A percentile compares a stretch with the other conserved stretches of the same genome.
Conservation (phyloP, 2,113 vertebrate species). For the Cacatua alba region DNA sequence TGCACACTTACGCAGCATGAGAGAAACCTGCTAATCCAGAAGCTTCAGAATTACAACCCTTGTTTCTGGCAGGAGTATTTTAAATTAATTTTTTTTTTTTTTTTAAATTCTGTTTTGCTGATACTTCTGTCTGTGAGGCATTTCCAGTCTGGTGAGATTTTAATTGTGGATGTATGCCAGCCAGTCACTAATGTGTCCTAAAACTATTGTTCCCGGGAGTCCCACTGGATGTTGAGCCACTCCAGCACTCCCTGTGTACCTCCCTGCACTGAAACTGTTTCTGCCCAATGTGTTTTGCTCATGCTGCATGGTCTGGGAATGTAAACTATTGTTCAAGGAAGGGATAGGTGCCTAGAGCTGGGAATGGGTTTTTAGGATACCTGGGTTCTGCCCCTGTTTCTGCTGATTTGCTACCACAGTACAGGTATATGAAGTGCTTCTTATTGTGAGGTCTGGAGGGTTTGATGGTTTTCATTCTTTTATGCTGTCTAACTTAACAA, state of each 20-base stretch:
- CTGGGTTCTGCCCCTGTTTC: background rate
- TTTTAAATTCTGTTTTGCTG: slow-evolving; percentile 36
- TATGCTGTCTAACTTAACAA: background rate
- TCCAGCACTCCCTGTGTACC: background rate
- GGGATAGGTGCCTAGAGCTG: background rate
- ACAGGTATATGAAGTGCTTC: background rate
- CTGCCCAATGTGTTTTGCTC: background rate
- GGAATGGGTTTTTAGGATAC: background rate
- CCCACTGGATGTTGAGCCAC: background rate
- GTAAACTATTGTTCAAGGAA: background rate
- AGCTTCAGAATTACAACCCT: background rate
- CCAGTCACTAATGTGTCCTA: background rate
- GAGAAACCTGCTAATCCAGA: slow-evolving; percentile 18
- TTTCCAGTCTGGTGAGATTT: slow-evolving; percentile 64
- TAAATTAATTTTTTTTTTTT: background rate
- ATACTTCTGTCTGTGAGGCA: slow-evolving; percentile 56
- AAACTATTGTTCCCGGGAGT: background rate
- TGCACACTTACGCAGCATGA: background rate
- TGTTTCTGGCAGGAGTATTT: slow-evolving; percentile 1
- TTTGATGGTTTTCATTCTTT: background rate
- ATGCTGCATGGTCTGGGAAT: background rate
- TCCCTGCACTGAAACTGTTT: background rate
- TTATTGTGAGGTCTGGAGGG: background rate
- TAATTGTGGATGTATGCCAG: slow-evolving; percentile 52
- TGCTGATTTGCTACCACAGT: background rate